These are phyloP conservation scores for Amphiura filiformis DNA, from an alignment of 35 echinoderm and acorn worm species.

Conservation along the genomic window DNA sequence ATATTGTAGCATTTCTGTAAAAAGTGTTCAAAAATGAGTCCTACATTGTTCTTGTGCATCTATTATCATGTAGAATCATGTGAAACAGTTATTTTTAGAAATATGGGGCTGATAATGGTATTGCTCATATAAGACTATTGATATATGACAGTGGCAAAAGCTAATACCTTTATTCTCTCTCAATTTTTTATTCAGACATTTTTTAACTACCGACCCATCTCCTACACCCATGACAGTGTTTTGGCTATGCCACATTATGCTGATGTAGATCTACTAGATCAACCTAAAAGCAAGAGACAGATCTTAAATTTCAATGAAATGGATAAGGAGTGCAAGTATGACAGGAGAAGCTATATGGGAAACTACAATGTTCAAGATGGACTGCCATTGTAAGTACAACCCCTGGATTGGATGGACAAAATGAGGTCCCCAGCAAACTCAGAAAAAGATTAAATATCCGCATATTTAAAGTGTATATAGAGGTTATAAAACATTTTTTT, in stretches of 20 bases:
- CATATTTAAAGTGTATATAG: not conserved
- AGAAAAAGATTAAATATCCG: not conserved
- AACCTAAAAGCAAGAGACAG: constrained; percentile 43
- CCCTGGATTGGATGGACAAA: not conserved
- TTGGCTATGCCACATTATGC: constrained; percentile 71
- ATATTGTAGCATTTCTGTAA: too few relatives aligned
- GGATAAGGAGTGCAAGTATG: constrained; percentile 63
- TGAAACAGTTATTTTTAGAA: not conserved
- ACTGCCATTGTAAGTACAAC: constrained; percentile 94
- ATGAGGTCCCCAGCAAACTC: too few relatives aligned
- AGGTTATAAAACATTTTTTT: not conserved
- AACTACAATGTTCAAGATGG: constrained; percentile 74
- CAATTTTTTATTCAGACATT: too few relatives aligned
- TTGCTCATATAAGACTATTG: too few relatives aligned
- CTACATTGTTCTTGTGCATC: too few relatives aligned
- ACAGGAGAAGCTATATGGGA: constrained; percentile 74
- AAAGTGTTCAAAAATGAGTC: too few relatives aligned
- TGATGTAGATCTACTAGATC: constrained; percentile 61
- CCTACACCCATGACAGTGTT: constrained; percentile 67
- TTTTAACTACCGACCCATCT: constrained; percentile 49
- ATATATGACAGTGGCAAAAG: too few relatives aligned
- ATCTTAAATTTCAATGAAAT: constrained; percentile 62
- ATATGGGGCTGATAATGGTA: not conserved
- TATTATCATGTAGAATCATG: too few relatives aligned
- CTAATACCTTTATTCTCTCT: too few relatives aligned